phyloP scores from a whole-genome alignment of 2,888 invertebrate genomes.

The Cephus nigrinus region DNA sequence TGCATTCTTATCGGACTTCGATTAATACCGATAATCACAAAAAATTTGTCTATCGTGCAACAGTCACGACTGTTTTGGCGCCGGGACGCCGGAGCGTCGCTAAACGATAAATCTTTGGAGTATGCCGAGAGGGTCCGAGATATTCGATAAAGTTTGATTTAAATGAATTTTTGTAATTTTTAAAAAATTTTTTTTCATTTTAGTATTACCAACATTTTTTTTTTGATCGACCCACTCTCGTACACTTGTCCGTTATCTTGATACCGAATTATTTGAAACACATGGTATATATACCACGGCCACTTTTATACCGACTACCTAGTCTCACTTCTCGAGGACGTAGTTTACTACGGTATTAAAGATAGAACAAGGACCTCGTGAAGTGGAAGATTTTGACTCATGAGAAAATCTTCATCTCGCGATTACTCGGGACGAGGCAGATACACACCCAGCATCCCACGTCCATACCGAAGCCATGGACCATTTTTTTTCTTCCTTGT shows the following conservation, averaged over 20 bases:
- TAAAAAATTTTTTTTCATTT: too few relatives aligned
- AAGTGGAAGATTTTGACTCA: not conserved
- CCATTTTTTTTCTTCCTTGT: not conserved
- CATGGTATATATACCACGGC: not conserved
- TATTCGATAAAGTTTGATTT: not conserved
- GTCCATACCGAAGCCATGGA: not conserved
- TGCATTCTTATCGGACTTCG: not conserved
- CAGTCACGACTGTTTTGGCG: constrained; percentile 27
- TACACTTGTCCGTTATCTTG: not conserved
- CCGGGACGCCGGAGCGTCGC: constrained; percentile 23
- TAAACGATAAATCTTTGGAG: constrained; percentile 5
- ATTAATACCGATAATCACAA: not conserved
- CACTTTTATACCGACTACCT: not conserved
- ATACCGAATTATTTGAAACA: not conserved
- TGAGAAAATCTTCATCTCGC: constrained; percentile 3
- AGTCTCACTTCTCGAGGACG: not conserved
- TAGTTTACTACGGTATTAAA: not conserved
- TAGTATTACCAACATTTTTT: not conserved
- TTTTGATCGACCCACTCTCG: not conserved
- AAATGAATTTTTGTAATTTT: not conserved
- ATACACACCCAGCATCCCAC: not conserved
- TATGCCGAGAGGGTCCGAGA: not conserved
- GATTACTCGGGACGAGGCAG: not conserved
- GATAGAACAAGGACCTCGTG: not conserved
- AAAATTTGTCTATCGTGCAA: constrained; percentile 5